Evolutionary conservation across 1,140 invertebrate genomes (phyloP).

Genomic region (Hyles euphorbiae): DNA sequence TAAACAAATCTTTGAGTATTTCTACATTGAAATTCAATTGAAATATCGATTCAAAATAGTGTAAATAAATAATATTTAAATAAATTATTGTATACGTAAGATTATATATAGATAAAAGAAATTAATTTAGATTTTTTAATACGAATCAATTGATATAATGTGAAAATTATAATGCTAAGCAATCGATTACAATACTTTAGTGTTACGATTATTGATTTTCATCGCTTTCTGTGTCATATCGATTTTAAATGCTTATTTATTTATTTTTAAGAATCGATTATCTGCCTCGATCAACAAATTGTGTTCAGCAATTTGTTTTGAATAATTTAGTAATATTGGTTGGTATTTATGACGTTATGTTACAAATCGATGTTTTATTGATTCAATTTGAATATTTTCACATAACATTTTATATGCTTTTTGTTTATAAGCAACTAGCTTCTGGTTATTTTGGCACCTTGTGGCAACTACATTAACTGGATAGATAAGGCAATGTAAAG

Average conservation of each 20-base stretch:
- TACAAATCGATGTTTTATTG: too few species aligned
- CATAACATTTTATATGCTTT: too few species aligned
- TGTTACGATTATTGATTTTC: slow-evolving; percentile 10
- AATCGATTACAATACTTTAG: slow-evolving; percentile 4
- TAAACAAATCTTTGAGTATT: too few species aligned
- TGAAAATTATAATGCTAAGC: slow-evolving; percentile 13
- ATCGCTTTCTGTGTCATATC: slow-evolving; percentile 19
- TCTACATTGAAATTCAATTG: too few species aligned
- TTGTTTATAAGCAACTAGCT: too few species aligned
- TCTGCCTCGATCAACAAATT: too few species aligned
- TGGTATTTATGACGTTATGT: too few species aligned
- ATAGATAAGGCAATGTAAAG: too few species aligned
- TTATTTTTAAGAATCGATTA: slow-evolving; percentile 5
- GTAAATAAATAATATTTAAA: slow-evolving; percentile 47
- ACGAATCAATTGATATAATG: slow-evolving; percentile 20
- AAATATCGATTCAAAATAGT: slow-evolving; percentile 14
- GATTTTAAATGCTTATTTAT: slow-evolving; percentile 16
- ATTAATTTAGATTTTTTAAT: slow-evolving; percentile 41
- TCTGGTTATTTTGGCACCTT: too few species aligned
- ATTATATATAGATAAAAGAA: slow-evolving; percentile 9
- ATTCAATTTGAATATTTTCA: too few species aligned
- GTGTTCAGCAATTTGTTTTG: slow-evolving; percentile 5
- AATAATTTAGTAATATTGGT: neutral
- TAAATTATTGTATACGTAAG: slow-evolving; percentile 62
- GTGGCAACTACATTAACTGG: too few species aligned